Evolutionary conservation across 2,797 vertebrate genomes (phyloP).

Genomic region (Scleropages formosus): DNA sequence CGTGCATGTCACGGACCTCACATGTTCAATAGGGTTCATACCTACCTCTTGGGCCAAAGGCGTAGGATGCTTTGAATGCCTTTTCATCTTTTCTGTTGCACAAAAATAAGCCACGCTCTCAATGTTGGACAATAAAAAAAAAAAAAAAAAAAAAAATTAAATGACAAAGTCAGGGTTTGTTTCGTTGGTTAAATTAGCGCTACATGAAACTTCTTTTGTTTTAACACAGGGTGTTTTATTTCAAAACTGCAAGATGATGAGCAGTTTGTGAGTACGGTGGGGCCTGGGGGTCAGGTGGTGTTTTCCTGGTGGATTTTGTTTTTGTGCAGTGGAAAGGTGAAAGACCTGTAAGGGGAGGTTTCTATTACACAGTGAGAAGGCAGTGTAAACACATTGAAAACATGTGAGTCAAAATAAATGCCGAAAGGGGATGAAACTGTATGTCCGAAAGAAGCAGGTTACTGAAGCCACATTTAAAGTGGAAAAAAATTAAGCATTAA

Average conservation of each 20-base stretch:
- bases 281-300: conserved; percentile 1
- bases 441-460: neutral
- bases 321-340: conserved; percentile 75
- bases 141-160: too few relatives aligned
- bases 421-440: conserved; percentile 13
- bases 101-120: conserved; percentile 43
- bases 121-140: neutral
- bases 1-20: conserved; percentile 59
- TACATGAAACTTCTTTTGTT: conserved; percentile 8
- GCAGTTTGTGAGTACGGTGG: neutral
- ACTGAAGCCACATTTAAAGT: conserved; percentile 5
- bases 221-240: conserved; percentile 43
- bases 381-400: conserved; percentile 75
- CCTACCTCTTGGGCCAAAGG: conserved; percentile 71
- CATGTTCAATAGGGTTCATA: conserved; percentile 86
- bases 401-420: conserved; percentile 66
- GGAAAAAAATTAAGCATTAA: neutral
- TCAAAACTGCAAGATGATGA: conserved; percentile 33
- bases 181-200: conserved; percentile 19
- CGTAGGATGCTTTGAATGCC: conserved; percentile 64
- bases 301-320: conserved; percentile 11
- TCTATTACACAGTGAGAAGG: conserved; percentile 75
- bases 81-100: conserved; percentile 81
- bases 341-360: conserved; percentile 60
- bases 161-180: conserved; percentile 18